Percentiles rank a stretch among this genome's conserved stretches.
Conservation (phyloP, 2,888 invertebrate species). For the Alloscopus bannaensis region DNA sequence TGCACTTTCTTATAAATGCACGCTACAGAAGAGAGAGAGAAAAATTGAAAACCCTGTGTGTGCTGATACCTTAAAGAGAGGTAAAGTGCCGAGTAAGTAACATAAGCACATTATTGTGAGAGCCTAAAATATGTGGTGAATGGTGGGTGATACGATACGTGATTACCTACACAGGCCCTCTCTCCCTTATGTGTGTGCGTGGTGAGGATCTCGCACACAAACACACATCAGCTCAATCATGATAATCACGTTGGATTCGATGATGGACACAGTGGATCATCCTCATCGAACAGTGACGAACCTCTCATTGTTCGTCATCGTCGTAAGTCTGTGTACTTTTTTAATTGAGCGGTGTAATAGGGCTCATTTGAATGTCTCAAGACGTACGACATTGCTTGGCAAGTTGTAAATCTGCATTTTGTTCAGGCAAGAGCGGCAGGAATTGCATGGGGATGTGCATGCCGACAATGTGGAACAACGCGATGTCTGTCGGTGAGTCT, state of each 20-base stretch:
- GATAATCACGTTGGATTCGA: slow-evolving; percentile 9
- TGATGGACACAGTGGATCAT: slow-evolving; percentile 21
- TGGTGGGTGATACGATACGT: no score
- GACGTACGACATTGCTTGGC: slow-evolving; percentile 30
- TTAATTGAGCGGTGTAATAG: no score
- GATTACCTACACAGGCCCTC: slow-evolving; percentile 17
- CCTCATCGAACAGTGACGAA: not conserved
- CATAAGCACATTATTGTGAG: no score
- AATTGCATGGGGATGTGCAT: slow-evolving; percentile 41
- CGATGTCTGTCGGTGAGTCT: not conserved
- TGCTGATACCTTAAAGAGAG: no score
- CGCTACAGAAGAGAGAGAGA: no score
- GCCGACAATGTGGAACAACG: not conserved
- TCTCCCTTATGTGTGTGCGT: slow-evolving; percentile 17
- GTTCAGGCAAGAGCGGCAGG: slow-evolving; percentile 8
- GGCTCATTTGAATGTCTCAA: slow-evolving; percentile 39
- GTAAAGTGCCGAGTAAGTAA: slow-evolving; percentile 52
- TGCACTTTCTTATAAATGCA: no score
- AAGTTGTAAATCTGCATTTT: slow-evolving; percentile 23
- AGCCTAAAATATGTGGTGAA: no score
- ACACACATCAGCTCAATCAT: not conserved
- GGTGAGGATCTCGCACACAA: not conserved
- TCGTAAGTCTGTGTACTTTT: slow-evolving; percentile 15
- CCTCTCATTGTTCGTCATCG: slow-evolving; percentile 3
- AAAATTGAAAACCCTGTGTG: slow-evolving; percentile 22